A percentile compares a stretch with the other conserved stretches of the same genome.
These are phyloP conservation scores for Proterorhinus semilunaris DNA, from an alignment of 2,113 vertebrate species.

Conservation along the genomic window DNA sequence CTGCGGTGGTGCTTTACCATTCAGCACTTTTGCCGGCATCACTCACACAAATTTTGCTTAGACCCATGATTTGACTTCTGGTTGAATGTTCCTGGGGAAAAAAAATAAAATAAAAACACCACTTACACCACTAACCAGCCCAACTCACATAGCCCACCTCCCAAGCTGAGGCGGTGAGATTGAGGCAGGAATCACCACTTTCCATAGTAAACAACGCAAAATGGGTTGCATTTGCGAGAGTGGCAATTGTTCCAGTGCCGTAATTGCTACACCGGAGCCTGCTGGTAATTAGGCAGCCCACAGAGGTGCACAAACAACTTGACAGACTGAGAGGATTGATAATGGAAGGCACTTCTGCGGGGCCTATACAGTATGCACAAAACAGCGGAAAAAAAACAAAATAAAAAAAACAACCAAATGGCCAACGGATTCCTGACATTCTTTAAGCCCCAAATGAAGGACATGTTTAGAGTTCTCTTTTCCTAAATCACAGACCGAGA, in stretches of 20 bases:
- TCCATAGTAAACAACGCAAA: slow-evolving; percentile 12
- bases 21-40: too few species aligned
- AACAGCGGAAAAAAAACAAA: slow-evolving; percentile 10
- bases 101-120: too few species aligned
- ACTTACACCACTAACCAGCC: not conserved
- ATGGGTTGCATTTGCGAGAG: slow-evolving; percentile 31
- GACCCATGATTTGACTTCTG: too few species aligned
- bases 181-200: slow-evolving; percentile 28
- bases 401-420: slow-evolving; percentile 37
- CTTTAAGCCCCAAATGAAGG: slow-evolving; percentile 53
- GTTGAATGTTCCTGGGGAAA: too few species aligned
- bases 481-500: slow-evolving; percentile 68
- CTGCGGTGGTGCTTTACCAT: too few species aligned
- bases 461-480: slow-evolving; percentile 63
- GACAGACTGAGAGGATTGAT: slow-evolving; percentile 12
- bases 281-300: slow-evolving; percentile 45
- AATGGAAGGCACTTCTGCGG: slow-evolving; percentile 10
- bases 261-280: slow-evolving; percentile 39
- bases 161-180: slow-evolving; percentile 38
- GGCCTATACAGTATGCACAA: slow-evolving; percentile 3
- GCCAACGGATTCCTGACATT: slow-evolving; percentile 67
- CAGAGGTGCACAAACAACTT: slow-evolving; percentile 37
- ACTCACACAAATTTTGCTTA: not conserved
- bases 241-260: slow-evolving; percentile 45
- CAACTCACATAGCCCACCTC: not conserved